Conservation (phyloP, 2,888 invertebrate species). For the Callyntrura sp. region DNA sequence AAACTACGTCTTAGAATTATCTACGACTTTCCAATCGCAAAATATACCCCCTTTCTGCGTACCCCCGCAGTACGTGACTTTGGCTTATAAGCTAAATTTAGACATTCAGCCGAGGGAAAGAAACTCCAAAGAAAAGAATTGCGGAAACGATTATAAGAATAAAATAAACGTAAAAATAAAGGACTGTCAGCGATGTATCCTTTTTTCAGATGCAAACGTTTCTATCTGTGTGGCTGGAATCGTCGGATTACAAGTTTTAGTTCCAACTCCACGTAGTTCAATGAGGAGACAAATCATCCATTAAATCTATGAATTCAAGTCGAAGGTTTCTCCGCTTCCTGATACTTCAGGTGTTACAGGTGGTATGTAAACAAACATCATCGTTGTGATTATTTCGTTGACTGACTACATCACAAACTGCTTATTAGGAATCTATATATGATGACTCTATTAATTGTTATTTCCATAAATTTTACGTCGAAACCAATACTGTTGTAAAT, state of each 20-base stretch:
- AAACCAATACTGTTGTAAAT: slow-evolving; percentile 5
- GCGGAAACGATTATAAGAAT: slow-evolving; percentile 64
- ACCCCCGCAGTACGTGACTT: not conserved
- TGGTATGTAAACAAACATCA: slow-evolving; percentile 53
- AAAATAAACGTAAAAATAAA: slow-evolving; percentile 57
- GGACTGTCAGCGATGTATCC: slow-evolving; percentile 39
- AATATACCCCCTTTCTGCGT: not conserved
- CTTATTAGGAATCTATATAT: slow-evolving; percentile 1
- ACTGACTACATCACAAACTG: too few relatives aligned
- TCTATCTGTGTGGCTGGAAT: slow-evolving; percentile 24
- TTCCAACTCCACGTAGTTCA: slow-evolving; percentile 8
- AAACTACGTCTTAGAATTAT: not conserved
- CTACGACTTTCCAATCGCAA: not conserved
- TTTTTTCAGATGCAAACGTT: slow-evolving; percentile 11
- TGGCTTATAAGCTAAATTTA: not conserved
- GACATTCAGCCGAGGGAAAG: not conserved
- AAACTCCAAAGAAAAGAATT: slow-evolving; percentile 18
- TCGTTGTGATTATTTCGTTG: too few relatives aligned
- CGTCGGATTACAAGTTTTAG: not conserved
- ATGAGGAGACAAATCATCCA: slow-evolving; percentile 27
- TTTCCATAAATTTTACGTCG: slow-evolving; percentile 53
- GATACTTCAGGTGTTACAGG: slow-evolving; percentile 73
- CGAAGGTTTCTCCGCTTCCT: slow-evolving; percentile 72
- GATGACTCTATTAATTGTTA: slow-evolving; percentile 39
- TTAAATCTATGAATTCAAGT: slow-evolving; percentile 57